A percentile compares a stretch with the other conserved stretches of the same genome.
Evolutionary conservation across 2,888 invertebrate genomes (phyloP).

Genomic region (Cetonia aurata): DNA sequence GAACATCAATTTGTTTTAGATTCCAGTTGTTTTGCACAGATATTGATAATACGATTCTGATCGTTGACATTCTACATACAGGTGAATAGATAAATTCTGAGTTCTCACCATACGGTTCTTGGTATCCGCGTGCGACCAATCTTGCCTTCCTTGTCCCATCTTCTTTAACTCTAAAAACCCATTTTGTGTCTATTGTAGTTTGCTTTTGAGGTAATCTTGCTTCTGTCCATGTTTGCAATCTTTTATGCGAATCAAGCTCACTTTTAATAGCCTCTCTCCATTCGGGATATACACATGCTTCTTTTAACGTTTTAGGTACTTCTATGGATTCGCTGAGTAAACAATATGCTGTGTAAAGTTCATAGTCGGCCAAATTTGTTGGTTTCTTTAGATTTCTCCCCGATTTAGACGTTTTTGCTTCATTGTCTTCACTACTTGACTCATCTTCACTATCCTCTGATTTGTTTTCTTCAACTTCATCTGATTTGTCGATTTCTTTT

Average conservation of each 20-base stretch:
- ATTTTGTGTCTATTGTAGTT: constrained; percentile 43
- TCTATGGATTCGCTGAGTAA: constrained; percentile 28
- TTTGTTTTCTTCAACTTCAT: constrained; percentile 8
- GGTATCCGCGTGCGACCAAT: constrained; percentile 44
- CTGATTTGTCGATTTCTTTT: neutral
- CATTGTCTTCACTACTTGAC: constrained; percentile 36
- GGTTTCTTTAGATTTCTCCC: constrained; percentile 16
- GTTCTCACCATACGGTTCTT: constrained; percentile 18
- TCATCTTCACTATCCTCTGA: constrained; percentile 35
- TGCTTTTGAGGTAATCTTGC: constrained; percentile 44
- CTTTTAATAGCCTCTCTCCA: constrained; percentile 50
- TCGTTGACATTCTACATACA: constrained; percentile 32
- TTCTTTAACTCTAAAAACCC: constrained; percentile 44
- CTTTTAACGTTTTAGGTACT: constrained; percentile 14
- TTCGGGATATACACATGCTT: constrained; percentile 28
- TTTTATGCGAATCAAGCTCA: constrained; percentile 45
- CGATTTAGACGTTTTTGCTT: constrained; percentile 14
- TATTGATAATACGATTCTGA: constrained; percentile 17
- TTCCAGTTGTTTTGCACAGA: constrained; percentile 29
- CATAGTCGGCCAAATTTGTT: constrained; percentile 46
- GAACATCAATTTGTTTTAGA: constrained; percentile 37
- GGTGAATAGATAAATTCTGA: constrained; percentile 40
- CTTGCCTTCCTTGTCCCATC: constrained; percentile 45
- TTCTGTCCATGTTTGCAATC: constrained; percentile 45
- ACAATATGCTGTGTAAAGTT: constrained; percentile 47